phyloP scores from a whole-genome alignment of 2,888 invertebrate genomes.

The Uropetala carovei region DNA sequence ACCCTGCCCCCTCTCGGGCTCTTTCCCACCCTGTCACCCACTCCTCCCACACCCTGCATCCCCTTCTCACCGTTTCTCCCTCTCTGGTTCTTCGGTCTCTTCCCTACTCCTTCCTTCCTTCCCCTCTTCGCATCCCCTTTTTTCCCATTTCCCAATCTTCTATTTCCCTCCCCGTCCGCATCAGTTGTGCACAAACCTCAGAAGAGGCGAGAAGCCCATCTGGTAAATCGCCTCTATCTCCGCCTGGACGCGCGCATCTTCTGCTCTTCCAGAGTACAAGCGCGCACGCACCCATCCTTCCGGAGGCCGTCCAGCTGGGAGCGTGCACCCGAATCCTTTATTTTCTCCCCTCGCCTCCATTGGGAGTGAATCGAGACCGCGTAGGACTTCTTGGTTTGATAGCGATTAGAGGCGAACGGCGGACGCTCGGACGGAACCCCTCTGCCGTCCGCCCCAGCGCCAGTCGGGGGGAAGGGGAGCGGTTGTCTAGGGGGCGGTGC shows the following conservation, averaged over 20 bases:
- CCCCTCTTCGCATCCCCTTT: not conserved
- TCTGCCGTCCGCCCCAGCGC: no score
- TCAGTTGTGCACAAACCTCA: slow-evolving; percentile 53
- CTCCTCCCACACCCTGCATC: not conserved
- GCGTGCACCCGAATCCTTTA: not conserved
- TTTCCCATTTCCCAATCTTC: slow-evolving; percentile 46
- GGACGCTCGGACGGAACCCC: no score
- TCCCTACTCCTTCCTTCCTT: not conserved
- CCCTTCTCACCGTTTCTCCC: not conserved
- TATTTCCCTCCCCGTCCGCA: slow-evolving; percentile 14
- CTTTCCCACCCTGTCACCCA: slow-evolving; percentile 31
- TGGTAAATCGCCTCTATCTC: not conserved
- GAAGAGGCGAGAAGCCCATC: not conserved
- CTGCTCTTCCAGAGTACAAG: not conserved
- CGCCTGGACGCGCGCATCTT: not conserved
- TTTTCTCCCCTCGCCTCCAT: not conserved
- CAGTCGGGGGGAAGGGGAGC: no score
- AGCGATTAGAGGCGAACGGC: no score
- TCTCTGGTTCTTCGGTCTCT: not conserved
- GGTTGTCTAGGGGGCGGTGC: no score
- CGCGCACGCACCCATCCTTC: not conserved
- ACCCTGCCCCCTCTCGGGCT: not conserved
- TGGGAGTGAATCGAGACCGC: no score
- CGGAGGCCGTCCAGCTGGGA: not conserved
- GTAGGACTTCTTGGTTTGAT: no score